Percentiles rank a stretch among this genome's conserved stretches.
Evolutionary conservation across 2,888 invertebrate genomes (phyloP).

Genomic region (Lapara coniferarum): DNA sequence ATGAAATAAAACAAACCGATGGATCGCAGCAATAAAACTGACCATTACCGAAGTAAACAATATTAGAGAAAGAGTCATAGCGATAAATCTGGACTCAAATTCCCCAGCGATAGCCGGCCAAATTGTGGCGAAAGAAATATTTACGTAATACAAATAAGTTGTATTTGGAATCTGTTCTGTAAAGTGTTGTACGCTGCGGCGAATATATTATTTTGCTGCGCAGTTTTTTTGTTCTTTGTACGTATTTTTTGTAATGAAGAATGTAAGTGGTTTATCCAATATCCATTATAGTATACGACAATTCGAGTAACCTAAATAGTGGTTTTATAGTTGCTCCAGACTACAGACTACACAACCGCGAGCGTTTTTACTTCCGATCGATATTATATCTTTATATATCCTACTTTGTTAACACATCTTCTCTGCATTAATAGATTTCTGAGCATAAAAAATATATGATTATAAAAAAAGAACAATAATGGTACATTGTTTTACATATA

Average conservation of each 20-base stretch:
- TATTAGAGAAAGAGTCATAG: slow-evolving; percentile 72
- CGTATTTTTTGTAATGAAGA: neutral
- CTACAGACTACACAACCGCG: no score
- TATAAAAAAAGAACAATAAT: no score
- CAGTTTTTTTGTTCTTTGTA: neutral
- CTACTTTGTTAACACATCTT: no score
- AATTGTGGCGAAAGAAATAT: slow-evolving; percentile 67
- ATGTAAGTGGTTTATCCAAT: no score
- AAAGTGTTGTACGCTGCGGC: neutral
- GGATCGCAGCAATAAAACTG: slow-evolving; percentile 71
- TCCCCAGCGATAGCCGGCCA: slow-evolving; percentile 67
- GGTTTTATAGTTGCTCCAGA: neutral
- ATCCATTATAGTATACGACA: no score
- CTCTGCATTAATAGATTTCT: no score
- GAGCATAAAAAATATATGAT: no score
- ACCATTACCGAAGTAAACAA: slow-evolving; percentile 78
- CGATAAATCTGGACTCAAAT: slow-evolving; percentile 73
- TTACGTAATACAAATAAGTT: slow-evolving; percentile 59
- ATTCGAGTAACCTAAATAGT: no score
- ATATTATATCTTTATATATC: no score
- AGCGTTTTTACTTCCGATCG: no score
- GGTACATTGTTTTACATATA: no score
- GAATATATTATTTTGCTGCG: slow-evolving; percentile 5
- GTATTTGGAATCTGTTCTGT: slow-evolving; percentile 45
- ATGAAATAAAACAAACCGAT: slow-evolving; percentile 67